Percentiles rank a stretch among this genome's conserved stretches.
These are phyloP conservation scores for Propithecus perrieri DNA, from an alignment of 2,797 vertebrate species.

Conservation along the genomic window DNA sequence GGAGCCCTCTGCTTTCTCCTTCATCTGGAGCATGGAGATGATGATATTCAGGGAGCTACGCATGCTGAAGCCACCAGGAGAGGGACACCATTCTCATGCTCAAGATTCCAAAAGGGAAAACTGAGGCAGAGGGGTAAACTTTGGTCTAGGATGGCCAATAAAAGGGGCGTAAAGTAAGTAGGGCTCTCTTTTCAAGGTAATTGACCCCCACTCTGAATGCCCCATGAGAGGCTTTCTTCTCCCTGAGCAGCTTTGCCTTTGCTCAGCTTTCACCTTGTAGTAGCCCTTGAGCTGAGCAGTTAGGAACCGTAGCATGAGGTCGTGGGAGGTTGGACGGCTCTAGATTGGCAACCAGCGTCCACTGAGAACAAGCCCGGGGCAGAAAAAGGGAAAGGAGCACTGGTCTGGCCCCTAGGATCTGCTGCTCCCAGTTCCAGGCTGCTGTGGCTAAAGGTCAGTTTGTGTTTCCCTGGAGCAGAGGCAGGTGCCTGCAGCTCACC, in stretches of 20 bases:
- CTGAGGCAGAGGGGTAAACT: neutral
- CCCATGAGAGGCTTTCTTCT: neutral
- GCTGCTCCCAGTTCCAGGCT: constrained; percentile 19
- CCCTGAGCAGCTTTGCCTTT: neutral
- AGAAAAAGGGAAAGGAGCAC: neutral
- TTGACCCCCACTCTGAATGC: neutral
- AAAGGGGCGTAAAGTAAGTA: neutral
- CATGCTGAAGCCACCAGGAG: neutral
- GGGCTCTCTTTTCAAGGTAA: neutral
- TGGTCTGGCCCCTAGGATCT: neutral
- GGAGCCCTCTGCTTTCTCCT: neutral
- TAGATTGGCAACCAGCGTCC: neutral
- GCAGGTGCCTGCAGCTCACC: constrained; percentile 13
- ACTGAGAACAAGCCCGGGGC: neutral
- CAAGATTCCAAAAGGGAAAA: constrained; percentile 19
- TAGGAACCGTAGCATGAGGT: neutral
- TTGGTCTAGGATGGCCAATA: neutral
- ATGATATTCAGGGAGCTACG: neutral
- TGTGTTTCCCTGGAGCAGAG: constrained; percentile 37
- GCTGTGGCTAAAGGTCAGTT: constrained; percentile 52
- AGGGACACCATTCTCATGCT: neutral
- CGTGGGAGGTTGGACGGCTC: neutral
- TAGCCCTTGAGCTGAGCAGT: neutral
- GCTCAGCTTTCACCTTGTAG: neutral
- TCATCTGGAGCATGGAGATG: neutral